phyloP scores from a whole-genome alignment of 2,888 invertebrate species.

The Nomada goodeniana region DNA sequence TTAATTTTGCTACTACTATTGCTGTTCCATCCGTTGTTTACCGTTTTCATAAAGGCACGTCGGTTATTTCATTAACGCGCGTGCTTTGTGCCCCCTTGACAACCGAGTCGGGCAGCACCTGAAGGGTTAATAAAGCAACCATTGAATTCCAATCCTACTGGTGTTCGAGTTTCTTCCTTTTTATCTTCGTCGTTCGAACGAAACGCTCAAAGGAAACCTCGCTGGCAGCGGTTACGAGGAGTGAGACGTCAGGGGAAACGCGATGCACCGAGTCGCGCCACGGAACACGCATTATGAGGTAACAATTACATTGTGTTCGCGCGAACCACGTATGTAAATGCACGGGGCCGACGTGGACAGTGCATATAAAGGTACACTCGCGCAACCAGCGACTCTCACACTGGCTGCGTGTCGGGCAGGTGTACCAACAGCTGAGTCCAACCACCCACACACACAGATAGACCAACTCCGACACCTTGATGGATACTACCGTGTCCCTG shows the following conservation, averaged over 20 bases:
- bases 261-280: conserved; percentile 55
- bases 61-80: too few species aligned
- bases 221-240: conserved; percentile 28
- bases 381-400: conserved; percentile 58
- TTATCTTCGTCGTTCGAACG: neutral
- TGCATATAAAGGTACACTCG: conserved; percentile 64
- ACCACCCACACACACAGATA: conserved; percentile 77
- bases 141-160: neutral
- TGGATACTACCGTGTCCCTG: conserved; percentile 69
- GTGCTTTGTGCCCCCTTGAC: too few species aligned
- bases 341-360: conserved; percentile 66
- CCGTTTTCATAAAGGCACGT: too few species aligned
- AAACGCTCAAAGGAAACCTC: conserved; percentile 3
- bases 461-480: conserved; percentile 70
- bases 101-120: too few species aligned
- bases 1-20: too few species aligned
- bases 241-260: conserved; percentile 72
- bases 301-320: conserved; percentile 79
- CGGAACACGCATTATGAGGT: conserved; percentile 76
- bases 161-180: neutral
- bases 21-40: neutral
- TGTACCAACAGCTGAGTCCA: conserved; percentile 79
- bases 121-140: neutral
- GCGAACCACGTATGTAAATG: conserved; percentile 78
- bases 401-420: conserved; percentile 69